Conservation (phyloP, 2,888 invertebrate species). For the Drepana falcataria region DNA sequence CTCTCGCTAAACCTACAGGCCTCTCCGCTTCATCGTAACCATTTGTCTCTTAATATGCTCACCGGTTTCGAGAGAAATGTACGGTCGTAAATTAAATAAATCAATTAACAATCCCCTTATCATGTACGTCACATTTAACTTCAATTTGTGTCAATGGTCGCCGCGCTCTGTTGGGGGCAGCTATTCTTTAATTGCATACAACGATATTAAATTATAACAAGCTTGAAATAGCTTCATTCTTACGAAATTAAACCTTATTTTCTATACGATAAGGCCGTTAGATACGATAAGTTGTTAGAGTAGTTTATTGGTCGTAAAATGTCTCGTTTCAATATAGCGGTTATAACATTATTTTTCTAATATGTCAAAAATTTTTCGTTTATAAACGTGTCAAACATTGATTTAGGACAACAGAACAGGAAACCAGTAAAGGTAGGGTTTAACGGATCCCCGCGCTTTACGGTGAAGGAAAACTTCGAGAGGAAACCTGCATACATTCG, state of each 20-base stretch:
- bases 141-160: neutral
- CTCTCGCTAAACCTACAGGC: too few species aligned
- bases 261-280: neutral
- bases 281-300: neutral
- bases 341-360: conserved; percentile 6
- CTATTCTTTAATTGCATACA: neutral
- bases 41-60: too few species aligned
- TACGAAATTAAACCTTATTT: neutral
- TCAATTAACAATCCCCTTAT: too few species aligned
- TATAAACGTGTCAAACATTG: neutral
- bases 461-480: too few species aligned
- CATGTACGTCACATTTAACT: too few species aligned
- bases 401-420: conserved; percentile 5
- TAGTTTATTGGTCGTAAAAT: conserved; percentile 4
- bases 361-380: neutral
- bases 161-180: conserved; percentile 5
- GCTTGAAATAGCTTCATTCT: too few species aligned
- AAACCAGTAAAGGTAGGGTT: neutral
- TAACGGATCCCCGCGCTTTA: too few species aligned
- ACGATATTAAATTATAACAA: neutral
- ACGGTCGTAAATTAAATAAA: neutral
- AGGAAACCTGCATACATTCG: too few species aligned
- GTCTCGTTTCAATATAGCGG: conserved; percentile 3
- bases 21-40: too few species aligned
- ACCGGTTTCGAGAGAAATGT: neutral